Evolutionary conservation across 1,140 invertebrate genomes (phyloP).

Genomic region (Anagrus nilaparvatae): DNA sequence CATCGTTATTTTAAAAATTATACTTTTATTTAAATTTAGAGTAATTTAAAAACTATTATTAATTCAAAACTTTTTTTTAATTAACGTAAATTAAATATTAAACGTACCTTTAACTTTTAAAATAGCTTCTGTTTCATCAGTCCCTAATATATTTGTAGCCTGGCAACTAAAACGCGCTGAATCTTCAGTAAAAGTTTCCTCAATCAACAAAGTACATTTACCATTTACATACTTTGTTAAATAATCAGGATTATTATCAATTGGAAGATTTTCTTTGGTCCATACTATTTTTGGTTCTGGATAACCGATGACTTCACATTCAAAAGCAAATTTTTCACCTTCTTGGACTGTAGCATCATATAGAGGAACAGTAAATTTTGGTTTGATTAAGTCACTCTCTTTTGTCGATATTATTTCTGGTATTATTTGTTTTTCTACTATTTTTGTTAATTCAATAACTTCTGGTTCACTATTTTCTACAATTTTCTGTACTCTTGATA

Average conservation of each 20-base stretch:
- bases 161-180: conserved; percentile 67
- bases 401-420: neutral
- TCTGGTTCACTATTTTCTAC: conserved; percentile 16
- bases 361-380: conserved; percentile 53
- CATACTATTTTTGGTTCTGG: conserved; percentile 53
- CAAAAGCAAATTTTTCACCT: conserved; percentile 58
- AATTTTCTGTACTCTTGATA: conserved; percentile 20
- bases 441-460: conserved; percentile 10
- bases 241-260: conserved; percentile 59
- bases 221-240: conserved; percentile 47
- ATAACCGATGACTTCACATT: conserved; percentile 41
- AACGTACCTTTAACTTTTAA: conserved; percentile 61
- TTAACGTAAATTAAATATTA: conserved; percentile 1
- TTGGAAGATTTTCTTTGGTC: conserved; percentile 62
- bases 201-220: conserved; percentile 57
- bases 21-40: no score
- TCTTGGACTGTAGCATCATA: conserved; percentile 64
- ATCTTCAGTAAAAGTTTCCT: conserved; percentile 75
- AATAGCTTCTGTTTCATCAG: conserved; percentile 59
- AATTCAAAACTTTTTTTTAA: neutral
- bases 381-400: conserved; percentile 18
- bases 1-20: no score
- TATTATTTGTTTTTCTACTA: conserved; percentile 9
- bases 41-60: neutral
- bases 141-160: conserved; percentile 58